Evolutionary conservation across 2,797 vertebrate species (phyloP).

Genomic region (Pempheris klunzingeri): DNA sequence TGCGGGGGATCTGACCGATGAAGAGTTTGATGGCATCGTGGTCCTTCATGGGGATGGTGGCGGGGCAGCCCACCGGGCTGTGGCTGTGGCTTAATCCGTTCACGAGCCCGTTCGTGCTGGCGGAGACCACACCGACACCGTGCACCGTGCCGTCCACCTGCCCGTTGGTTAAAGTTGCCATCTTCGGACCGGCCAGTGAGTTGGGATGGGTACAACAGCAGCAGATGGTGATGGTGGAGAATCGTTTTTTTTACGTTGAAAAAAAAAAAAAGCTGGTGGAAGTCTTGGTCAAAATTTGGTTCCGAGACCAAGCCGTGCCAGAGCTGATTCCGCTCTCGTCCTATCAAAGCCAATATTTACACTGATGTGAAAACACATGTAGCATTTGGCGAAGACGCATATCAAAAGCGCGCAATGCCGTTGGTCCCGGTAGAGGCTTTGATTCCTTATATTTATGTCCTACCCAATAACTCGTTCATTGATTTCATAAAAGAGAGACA

Average conservation of each 20-base stretch:
- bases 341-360: constrained; percentile 84
- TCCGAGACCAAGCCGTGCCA: constrained; percentile 77
- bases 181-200: constrained; percentile 88
- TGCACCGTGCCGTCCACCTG: constrained; percentile 96
- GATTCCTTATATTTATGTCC: constrained; percentile 85
- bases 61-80: constrained; percentile 94
- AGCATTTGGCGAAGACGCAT: constrained; percentile 83
- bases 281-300: constrained; percentile 79
- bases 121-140: constrained; percentile 91
- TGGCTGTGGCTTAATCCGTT: constrained; percentile 99
- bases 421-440: constrained; percentile 83
- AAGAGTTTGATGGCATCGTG: constrained; percentile 99
- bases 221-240: constrained; percentile 64
- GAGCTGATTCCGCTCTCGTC: constrained; percentile 80
- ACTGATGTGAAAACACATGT: constrained; percentile 84
- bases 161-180: constrained; percentile 99
- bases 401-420: constrained; percentile 80
- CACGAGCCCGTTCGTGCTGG: constrained; percentile 96
- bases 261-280: constrained; percentile 60
- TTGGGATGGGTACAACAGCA: constrained; percentile 72
- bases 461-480: constrained; percentile 86
- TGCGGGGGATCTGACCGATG: constrained; percentile 99
- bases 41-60: constrained; percentile 99
- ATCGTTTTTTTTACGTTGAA: constrained; percentile 60
- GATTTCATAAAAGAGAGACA: constrained; percentile 83